phyloP scores from a whole-genome alignment of 2,113 vertebrate species.

The Pontoporia blainvillei region DNA sequence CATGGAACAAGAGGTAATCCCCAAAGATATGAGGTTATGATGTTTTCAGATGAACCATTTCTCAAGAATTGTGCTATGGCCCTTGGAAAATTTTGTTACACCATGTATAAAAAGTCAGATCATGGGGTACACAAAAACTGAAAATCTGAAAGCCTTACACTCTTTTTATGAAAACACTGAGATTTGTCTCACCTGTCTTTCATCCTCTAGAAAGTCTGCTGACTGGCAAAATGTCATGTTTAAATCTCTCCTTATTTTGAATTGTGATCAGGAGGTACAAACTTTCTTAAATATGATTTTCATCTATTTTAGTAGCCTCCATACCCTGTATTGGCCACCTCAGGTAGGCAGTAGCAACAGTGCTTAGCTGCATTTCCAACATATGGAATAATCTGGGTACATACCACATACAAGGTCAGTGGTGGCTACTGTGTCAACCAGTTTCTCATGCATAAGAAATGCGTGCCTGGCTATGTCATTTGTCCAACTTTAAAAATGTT shows the following conservation, averaged over 20 bases:
- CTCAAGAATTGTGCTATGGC: not conserved
- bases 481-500: slow-evolving; percentile 14
- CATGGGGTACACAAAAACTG: not conserved
- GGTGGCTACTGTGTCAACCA: not conserved
- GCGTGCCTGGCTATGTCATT: not conserved
- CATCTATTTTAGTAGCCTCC: not conserved
- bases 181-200: slow-evolving; percentile 11
- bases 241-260: slow-evolving; percentile 38
- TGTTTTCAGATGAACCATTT: not conserved
- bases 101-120: not conserved
- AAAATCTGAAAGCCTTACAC: not conserved
- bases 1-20: not conserved
- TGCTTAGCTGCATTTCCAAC: not conserved
- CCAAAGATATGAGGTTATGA: not conserved
- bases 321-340: not conserved
- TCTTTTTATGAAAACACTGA: slow-evolving; percentile 2
- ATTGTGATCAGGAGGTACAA: slow-evolving; percentile 22
- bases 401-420: not conserved
- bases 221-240: slow-evolving; percentile 16
- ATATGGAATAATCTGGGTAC: not conserved
- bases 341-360: not conserved
- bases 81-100: not conserved
- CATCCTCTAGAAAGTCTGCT: slow-evolving; percentile 22
- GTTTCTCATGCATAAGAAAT: slow-evolving; percentile 3
- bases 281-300: not conserved